Evolutionary conservation across 1,140 invertebrate genomes (phyloP).

Genomic region (Nasonia vitripennis): DNA sequence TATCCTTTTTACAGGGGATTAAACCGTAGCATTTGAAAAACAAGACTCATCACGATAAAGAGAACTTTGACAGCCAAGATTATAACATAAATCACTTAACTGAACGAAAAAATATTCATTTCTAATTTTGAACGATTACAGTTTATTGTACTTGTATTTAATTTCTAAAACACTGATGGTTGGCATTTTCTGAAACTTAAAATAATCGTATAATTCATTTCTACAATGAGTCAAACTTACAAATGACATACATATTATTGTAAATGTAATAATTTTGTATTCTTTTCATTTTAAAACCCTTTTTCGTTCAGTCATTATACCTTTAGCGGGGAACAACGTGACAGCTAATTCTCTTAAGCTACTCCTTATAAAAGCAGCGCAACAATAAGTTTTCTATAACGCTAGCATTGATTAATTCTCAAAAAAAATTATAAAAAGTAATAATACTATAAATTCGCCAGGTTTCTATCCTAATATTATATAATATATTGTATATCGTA

Average conservation of each 20-base stretch:
- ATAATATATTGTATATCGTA: constrained; percentile 27
- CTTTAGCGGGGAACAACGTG: background rate
- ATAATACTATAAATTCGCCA: constrained; percentile 61
- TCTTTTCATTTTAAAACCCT: constrained; percentile 3
- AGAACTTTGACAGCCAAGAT: constrained; percentile 33
- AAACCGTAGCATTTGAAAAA: constrained; percentile 15
- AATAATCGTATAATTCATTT: background rate
- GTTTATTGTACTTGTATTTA: background rate
- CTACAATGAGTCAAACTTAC: background rate
- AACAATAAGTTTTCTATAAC: constrained; percentile 41
- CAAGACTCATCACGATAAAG: constrained; percentile 32
- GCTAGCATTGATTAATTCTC: constrained; percentile 52
- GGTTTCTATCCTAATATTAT: constrained; percentile 29
- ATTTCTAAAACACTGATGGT: background rate
- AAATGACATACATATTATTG: background rate
- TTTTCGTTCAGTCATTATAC: constrained; percentile 32
- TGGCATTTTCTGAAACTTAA: background rate
- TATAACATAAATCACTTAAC: constrained; percentile 19
- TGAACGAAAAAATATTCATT: constrained; percentile 39
- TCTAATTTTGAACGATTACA: background rate
- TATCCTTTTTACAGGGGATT: background rate
- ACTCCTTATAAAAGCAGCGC: constrained; percentile 12
- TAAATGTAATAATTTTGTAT: background rate
- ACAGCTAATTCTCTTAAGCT: background rate
- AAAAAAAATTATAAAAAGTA: constrained; percentile 60